A percentile compares a stretch with the other conserved stretches of the same genome.
phyloP scores from a whole-genome alignment of 2,888 invertebrate species.

The Poecilobothrus nobilitatus region DNA sequence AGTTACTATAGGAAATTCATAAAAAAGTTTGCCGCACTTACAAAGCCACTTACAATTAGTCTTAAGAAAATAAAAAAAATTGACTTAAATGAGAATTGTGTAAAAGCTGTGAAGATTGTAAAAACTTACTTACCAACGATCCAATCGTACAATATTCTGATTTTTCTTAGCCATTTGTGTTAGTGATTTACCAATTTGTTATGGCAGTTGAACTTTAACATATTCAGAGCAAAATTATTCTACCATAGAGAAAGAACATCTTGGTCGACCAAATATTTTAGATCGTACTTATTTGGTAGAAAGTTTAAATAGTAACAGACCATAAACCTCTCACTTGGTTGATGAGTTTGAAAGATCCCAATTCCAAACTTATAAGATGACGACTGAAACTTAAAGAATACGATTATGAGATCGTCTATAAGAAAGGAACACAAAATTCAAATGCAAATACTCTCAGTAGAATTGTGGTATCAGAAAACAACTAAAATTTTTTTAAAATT shows the following conservation, averaged over 20 bases:
- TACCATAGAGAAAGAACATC: no score
- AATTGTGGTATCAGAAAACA: slow-evolving; percentile 13
- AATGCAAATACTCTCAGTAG: slow-evolving; percentile 22
- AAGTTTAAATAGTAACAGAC: slow-evolving; percentile 19
- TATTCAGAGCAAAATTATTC: slow-evolving; percentile 13
- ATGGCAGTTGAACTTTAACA: slow-evolving; percentile 16
- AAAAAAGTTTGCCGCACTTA: slow-evolving; percentile 20
- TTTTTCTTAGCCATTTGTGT: slow-evolving; percentile 13
- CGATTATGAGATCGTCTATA: slow-evolving; percentile 25
- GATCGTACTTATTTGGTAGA: not conserved
- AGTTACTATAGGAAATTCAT: slow-evolving; percentile 25
- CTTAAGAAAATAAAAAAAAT: slow-evolving; percentile 18
- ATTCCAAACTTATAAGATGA: slow-evolving; percentile 18
- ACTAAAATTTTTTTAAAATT: not conserved
- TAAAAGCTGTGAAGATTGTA: slow-evolving; percentile 19
- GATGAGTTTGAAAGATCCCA: slow-evolving; percentile 13
- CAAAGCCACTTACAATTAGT: slow-evolving; percentile 21
- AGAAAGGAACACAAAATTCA: slow-evolving; percentile 22
- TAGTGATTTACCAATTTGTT: slow-evolving; percentile 18
- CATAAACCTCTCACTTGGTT: slow-evolving; percentile 15
- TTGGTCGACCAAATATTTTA: no score
- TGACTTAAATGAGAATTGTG: slow-evolving; percentile 9
- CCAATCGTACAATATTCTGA: slow-evolving; percentile 15
- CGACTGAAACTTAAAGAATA: slow-evolving; percentile 23
- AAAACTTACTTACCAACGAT: slow-evolving; percentile 18